Base-by-base conservation (phyloP, 1,140 invertebrate genomes). In the Laupala kohalensis region DNA sequence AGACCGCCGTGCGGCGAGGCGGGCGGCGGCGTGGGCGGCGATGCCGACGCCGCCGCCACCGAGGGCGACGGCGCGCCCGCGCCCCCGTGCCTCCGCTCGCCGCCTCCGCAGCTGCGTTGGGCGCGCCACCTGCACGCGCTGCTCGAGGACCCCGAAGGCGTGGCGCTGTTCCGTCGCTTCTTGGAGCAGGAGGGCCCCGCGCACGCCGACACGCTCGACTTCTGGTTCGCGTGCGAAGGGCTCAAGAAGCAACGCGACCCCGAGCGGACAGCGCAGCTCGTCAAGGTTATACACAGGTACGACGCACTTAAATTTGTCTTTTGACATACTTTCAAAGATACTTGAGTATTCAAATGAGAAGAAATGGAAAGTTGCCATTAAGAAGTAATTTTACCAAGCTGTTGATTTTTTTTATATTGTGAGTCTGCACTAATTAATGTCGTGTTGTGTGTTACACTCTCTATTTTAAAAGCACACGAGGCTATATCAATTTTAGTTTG, bases 201-300 rank as follows among this genome's bases (percentile, higher is more conserved):
- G 74, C 88, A 91, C 79, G 87, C 89, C 69, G 89, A 91, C 80
- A 85, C 89, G 62, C 86, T 96, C 73, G 89, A 93, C 78, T 96
- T 96, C 81, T 94, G 92, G 87, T 95, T 95, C 82, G 94, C 93
- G 65, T 95, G 93, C 80, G 89, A 94, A 78, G 94, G 94, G 23
- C 85, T 95, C 71, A 92, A 93, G 77, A 89, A 90, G 77, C 88
- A 92, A 77, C 83, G 84, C 73, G 88, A 92, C 79, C 86, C 85
- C 4, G 84, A 87, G 76, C 88, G 86, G 77, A 87, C 92, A 73
- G 85, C 87, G 73, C 88, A 90, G 79, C 84, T 94, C 76, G 89
- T 93, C 75, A 89, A 89, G 81, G 87, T 89, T 74, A 95, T 95
- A 77, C 89, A 94, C 82, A 92, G 88, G 88, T 89, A 72, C 9